phyloP scores from a whole-genome alignment of 1,140 invertebrate species.

The Camponotus vicinus region DNA sequence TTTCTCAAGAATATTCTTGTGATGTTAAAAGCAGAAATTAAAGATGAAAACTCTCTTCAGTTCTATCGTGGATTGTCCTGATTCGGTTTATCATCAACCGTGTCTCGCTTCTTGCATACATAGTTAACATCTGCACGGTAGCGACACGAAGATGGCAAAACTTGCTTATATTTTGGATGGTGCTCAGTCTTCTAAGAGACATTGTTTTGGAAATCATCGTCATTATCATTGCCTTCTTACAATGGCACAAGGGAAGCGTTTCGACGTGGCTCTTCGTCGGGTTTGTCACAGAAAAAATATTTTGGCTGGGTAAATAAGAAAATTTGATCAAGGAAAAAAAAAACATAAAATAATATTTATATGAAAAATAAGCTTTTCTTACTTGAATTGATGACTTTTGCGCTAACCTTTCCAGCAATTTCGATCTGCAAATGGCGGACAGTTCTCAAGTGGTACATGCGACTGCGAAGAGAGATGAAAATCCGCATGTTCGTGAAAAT shows the following conservation, averaged over 20 bases:
- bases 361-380: not conserved
- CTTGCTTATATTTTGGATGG: slow-evolving; percentile 76
- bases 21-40: slow-evolving; percentile 26
- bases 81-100: slow-evolving; percentile 70
- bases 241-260: slow-evolving; percentile 68
- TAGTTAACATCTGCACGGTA: slow-evolving; percentile 77
- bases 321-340: not conserved
- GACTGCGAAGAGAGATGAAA: slow-evolving; percentile 51
- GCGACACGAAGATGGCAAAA: slow-evolving; percentile 71
- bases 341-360: not conserved
- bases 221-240: slow-evolving; percentile 57
- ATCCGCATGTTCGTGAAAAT: not conserved
- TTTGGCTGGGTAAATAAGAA: slow-evolving; percentile 72
- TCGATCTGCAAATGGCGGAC: slow-evolving; percentile 72
- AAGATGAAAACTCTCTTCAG: slow-evolving; percentile 57
- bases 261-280: slow-evolving; percentile 65
- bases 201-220: slow-evolving; percentile 73
- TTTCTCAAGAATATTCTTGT: not conserved
- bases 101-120: slow-evolving; percentile 69
- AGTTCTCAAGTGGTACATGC: slow-evolving; percentile 66
- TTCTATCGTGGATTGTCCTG: slow-evolving; percentile 74
- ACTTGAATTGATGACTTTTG: not conserved
- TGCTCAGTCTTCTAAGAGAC: slow-evolving; percentile 74
- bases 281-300: slow-evolving; percentile 71
- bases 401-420: not conserved